Percentiles rank a stretch among this genome's conserved stretches.
These are phyloP conservation scores for Heliconius hermathena DNA, from an alignment of 1,140 invertebrate genomes.

Conservation along the genomic window DNA sequence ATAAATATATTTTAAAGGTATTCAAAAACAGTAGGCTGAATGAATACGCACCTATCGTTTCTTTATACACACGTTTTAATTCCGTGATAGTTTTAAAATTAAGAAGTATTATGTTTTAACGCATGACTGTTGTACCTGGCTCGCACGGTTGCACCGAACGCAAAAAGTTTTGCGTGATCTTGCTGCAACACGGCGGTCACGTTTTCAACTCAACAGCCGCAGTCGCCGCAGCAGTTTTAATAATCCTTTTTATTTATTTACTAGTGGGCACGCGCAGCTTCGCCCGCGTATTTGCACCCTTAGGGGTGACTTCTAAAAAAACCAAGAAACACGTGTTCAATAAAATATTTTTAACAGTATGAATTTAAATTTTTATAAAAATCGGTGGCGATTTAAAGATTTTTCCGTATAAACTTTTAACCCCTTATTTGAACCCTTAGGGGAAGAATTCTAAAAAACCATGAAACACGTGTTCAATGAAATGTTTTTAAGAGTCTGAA, in stretches of 20 bases:
- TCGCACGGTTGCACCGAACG: neutral
- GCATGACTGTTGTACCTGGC: neutral
- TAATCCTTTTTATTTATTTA: neutral
- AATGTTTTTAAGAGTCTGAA: too few species aligned
- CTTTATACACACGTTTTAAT: neutral
- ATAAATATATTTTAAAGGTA: neutral
- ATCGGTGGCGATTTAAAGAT: too few species aligned
- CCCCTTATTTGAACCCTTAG: too few species aligned
- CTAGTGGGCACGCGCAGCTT: too few species aligned
- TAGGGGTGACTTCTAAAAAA: too few species aligned
- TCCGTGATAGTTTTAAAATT: neutral
- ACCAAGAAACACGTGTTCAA: too few species aligned
- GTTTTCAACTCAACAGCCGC: neutral
- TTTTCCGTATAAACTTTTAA: too few species aligned
- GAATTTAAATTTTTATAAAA: too few species aligned
- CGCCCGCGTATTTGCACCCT: too few species aligned
- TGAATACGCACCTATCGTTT: neutral
- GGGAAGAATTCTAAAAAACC: too few species aligned
- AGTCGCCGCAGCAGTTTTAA: neutral
- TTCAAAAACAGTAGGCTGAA: neutral
- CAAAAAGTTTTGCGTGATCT: constrained; percentile 5
- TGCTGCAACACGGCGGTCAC: neutral
- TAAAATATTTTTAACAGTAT: too few species aligned
- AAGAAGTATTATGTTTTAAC: neutral
- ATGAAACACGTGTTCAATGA: too few species aligned